These are phyloP conservation scores for Neopipo cinnamomea DNA, from an alignment of 2,113 vertebrate genomes.

Conservation along the genomic window DNA sequence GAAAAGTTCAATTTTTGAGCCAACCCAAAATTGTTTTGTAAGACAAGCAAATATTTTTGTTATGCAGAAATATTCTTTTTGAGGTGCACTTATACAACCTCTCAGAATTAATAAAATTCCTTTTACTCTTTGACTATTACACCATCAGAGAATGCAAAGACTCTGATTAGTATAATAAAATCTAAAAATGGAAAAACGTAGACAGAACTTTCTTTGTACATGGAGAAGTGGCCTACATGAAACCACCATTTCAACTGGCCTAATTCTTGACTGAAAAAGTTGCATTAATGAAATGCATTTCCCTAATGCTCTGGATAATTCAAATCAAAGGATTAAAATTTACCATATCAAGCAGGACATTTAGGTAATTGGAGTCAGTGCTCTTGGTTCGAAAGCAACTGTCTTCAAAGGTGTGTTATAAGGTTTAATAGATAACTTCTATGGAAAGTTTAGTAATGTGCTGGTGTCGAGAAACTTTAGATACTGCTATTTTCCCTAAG, in stretches of 20 bases:
- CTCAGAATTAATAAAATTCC: neutral
- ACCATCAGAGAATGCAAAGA: neutral
- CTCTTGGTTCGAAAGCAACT: neutral
- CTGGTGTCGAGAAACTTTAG: neutral
- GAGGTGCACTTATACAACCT: neutral
- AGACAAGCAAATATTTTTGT: neutral
- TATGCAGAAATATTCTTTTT: neutral
- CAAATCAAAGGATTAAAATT: constrained; percentile 9
- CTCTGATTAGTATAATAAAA: neutral
- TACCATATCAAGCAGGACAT: neutral
- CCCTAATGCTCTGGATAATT: neutral
- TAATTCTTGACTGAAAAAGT: neutral
- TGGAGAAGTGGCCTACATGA: neutral
- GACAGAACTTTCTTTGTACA: neutral
- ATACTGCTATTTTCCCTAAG: neutral
- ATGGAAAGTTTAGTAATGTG: neutral
- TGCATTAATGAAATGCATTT: neutral
- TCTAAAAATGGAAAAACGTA: neutral
- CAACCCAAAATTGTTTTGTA: neutral
- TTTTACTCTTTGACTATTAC: neutral
- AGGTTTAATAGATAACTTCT: neutral
- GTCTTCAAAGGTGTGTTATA: neutral
- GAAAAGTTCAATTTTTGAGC: neutral
- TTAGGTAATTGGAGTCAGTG: neutral
- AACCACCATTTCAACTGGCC: neutral